phyloP scores from a whole-genome alignment of 2,113 vertebrate genomes.

The Thryonomys swinderianus region DNA sequence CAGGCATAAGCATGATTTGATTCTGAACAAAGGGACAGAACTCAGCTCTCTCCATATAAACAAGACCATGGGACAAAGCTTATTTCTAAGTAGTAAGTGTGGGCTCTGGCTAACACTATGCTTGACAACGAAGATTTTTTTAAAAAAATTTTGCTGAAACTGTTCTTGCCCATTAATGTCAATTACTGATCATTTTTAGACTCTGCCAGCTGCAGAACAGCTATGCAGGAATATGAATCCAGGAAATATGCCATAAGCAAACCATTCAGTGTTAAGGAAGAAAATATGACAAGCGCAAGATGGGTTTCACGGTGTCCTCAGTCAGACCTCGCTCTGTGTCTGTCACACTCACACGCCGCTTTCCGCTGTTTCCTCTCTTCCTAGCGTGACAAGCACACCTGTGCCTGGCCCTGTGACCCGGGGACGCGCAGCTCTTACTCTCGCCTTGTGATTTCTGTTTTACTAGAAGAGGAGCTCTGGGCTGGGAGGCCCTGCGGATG shows the following conservation, averaged over 20 bases:
- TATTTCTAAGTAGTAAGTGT: constrained; percentile 9
- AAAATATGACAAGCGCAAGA: constrained; percentile 58
- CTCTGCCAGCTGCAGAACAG: constrained; percentile 64
- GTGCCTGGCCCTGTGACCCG: not conserved
- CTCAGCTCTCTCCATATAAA: constrained; percentile 50
- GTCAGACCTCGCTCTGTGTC: not conserved
- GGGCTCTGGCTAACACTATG: constrained; percentile 25
- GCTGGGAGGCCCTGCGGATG: not conserved
- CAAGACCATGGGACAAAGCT: constrained; percentile 28
- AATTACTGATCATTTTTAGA: constrained; percentile 77
- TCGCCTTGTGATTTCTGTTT: not conserved
- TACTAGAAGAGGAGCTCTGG: not conserved
- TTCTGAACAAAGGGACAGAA: constrained; percentile 20
- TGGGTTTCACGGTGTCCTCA: constrained; percentile 44
- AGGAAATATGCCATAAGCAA: constrained; percentile 57
- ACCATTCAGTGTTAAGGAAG: constrained; percentile 58
- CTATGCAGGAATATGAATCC: constrained; percentile 60
- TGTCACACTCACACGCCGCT: not conserved
- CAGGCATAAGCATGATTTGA: not conserved
- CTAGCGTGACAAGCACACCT: not conserved
- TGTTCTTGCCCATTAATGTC: constrained; percentile 64
- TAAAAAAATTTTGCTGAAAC: constrained; percentile 64
- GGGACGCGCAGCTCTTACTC: not conserved
- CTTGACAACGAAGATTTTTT: constrained; percentile 13
- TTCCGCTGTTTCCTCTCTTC: not conserved